Evolutionary conservation across 2,888 invertebrate genomes (phyloP), one percentile per base, ranked within the genome.

Genomic region (Tinea semifulvella): DNA sequence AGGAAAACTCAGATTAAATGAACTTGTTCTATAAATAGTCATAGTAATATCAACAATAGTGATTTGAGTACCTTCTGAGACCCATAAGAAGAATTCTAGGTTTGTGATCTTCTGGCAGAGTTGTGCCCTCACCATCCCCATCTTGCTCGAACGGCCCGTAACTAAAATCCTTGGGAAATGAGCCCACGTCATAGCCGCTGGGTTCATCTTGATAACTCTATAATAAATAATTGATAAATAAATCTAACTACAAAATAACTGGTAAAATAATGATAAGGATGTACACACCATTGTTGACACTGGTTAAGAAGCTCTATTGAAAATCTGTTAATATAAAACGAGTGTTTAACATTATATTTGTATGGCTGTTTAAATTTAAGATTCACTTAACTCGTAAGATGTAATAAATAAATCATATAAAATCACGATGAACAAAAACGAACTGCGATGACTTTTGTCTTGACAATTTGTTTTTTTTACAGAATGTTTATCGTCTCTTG

Each of bases 21-120:
- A 19, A 5, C 17, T 10, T 14, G 3, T 14, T 10, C 13, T 6
- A 3, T 3, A 14, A 36, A 8, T 6, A 16, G 4, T 36, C 3
- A 36, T 16, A 36, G 10, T 16, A 36, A 36, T 36, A 16, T 36
- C 3, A 36, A 16, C 8, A 8, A 16, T 6, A 14, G 17, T 3
- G 6, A 36, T 13, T 5, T 6, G 22, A 22, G 10, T 67, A 92
- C 93, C 94, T 90, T 66, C 96, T 84, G 11, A 97, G 82, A 2
- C 98, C 98, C 97, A 98, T 97, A 17, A 98, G 77, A 25, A 98
- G 82, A 60, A 98, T 97, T 55, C 96, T 86, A 39, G 98, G 97
- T 67, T 96, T 97, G 55, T 91, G 90, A 60, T 94, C 92, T 43
- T 88, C 87, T 39, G 85, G 84, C 46, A 84, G 63, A 40, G 85